Base-by-base conservation (phyloP, 2,888 invertebrate genomes). In the Aphrophora alni region DNA sequence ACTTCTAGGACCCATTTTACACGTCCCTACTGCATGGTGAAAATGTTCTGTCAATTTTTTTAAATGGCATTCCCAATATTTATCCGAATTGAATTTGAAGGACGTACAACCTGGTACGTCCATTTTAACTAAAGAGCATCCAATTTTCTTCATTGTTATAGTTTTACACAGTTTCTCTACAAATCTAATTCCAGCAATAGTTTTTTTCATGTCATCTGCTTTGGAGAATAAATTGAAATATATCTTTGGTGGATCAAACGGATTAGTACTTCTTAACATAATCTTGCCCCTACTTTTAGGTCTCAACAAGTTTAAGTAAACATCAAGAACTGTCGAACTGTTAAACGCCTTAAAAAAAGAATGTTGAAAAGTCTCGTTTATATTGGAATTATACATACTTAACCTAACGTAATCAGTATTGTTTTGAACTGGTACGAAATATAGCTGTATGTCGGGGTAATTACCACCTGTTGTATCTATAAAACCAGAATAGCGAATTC, bases 21-120 rank as follows among this genome's bases (percentile, higher is more conserved):
- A 93, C 0, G 95, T 95, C 1, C 95, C 94, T 0, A 93, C 93
- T 0, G 95, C 95, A 87, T 96, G 95, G 87, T 95, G 95, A 83
- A 95, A 94, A 0, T 95, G 95, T 86, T 21, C 59, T 21, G 59
- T 21, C 5, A 21, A 59, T 21, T 21, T 4, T 59, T 21, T n/a
- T 7, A 59, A 5, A n/a, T 21, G n/a, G 14, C 59, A 59, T 7
- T n/a, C 59, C 59, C 21, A 59, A 21, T 59, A 59, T 21, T 2
- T 2, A 12, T 44, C 3, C 1, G 44, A 14, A 14, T 44, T 44
- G 10, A 44, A 44, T 7, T 4, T 3, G 17, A 44, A 44, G 10
- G 44, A 17, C 10, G 44, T 2, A 44, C 44, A 44, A 8, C 44
- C 12, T 14, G 44, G 44, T 14, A 44, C 2, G 1, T 44, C 17